phyloP scores from a whole-genome alignment of 2,888 invertebrate species.

The Entomobrya multifasciata region DNA sequence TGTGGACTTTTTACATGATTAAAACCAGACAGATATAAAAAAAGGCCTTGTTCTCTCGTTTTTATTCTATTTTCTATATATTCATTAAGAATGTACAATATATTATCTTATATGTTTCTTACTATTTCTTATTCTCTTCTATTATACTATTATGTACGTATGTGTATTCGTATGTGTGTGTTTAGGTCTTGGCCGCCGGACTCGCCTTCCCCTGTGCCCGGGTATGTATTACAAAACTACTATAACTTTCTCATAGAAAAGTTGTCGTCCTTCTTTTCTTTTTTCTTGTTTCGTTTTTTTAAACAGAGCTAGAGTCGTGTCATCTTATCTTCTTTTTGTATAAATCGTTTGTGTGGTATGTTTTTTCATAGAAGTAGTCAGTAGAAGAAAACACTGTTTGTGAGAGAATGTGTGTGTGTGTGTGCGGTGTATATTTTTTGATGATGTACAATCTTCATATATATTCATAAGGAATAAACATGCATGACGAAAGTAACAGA shows the following conservation, averaged over 20 bases:
- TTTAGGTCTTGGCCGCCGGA: constrained; percentile 79
- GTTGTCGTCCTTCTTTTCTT: constrained; percentile 7
- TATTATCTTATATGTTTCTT: background rate
- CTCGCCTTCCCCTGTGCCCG: constrained; percentile 79
- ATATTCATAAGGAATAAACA: constrained; percentile 45
- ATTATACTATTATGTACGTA: constrained; percentile 35
- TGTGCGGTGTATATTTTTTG: background rate
- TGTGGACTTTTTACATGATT: no score
- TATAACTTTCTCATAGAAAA: constrained; percentile 35
- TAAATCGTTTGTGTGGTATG: background rate
- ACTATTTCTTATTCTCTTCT: background rate
- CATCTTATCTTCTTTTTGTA: constrained; percentile 55
- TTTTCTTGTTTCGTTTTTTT: constrained; percentile 26
- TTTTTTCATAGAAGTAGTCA: no score
- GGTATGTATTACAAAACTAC: constrained; percentile 71
- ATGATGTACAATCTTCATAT: constrained; percentile 47
- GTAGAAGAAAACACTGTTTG: no score
- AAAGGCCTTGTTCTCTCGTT: no score
- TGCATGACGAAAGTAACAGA: constrained; percentile 67
- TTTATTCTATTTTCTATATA: no score
- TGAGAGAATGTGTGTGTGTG: no score
- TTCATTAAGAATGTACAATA: no score
- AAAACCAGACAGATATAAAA: no score
- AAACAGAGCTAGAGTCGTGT: constrained; percentile 49
- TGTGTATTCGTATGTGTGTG: constrained; percentile 56